These are phyloP conservation scores for Macrophya alboannulata DNA, from an alignment of 2,888 invertebrate species.

Conservation along the genomic window DNA sequence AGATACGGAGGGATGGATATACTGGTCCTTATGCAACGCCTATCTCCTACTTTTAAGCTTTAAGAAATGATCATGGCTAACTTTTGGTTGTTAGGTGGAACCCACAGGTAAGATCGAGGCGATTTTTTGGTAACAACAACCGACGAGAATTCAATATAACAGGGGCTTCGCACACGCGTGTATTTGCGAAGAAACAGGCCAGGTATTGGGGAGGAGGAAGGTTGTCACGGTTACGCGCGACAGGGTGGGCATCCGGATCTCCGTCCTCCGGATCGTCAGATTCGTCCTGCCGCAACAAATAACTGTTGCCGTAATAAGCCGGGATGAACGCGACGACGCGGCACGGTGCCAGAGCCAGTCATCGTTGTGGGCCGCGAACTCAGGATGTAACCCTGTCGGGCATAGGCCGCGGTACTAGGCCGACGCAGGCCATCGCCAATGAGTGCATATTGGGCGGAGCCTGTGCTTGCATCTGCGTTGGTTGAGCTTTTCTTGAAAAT, in stretches of 20 bases:
- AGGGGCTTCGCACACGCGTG: neutral
- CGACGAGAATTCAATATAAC: neutral
- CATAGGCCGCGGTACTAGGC: slow-evolving; percentile 77
- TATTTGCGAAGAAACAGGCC: neutral
- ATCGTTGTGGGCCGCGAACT: slow-evolving; percentile 69
- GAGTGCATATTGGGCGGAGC: slow-evolving; percentile 78
- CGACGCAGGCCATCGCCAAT: slow-evolving; percentile 78
- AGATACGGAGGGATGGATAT: neutral
- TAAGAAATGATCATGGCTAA: neutral
- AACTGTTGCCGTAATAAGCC: slow-evolving; percentile 59
- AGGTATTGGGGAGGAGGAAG: neutral
- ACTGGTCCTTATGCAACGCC: neutral
- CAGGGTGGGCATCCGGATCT: slow-evolving; percentile 40
- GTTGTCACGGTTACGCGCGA: slow-evolving; percentile 48
- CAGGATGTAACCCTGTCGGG: slow-evolving; percentile 67
- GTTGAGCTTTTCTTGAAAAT: slow-evolving; percentile 26
- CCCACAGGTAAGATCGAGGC: neutral
- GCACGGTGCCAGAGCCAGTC: slow-evolving; percentile 75
- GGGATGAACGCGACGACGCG: slow-evolving; percentile 72
- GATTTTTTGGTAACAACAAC: neutral
- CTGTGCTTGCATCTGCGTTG: slow-evolving; percentile 42
- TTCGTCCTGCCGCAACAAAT: slow-evolving; percentile 56
- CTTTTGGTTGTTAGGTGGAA: neutral
- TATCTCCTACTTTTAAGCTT: neutral
- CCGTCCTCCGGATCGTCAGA: slow-evolving; percentile 51